Conservation (phyloP, 2,888 invertebrate species). For the Erannis defoliaria region DNA sequence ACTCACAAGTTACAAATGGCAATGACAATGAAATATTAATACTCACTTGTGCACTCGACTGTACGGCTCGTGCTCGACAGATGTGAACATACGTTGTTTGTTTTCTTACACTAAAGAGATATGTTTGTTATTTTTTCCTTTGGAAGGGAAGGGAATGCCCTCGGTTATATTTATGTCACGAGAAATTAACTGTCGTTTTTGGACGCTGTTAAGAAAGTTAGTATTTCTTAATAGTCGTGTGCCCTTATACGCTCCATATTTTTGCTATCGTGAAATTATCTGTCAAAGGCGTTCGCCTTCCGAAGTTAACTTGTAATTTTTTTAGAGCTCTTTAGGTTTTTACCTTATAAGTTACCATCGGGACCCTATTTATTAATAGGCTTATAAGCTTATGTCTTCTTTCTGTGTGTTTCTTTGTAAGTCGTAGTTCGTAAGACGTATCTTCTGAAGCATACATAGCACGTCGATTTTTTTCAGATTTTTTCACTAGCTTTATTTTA, state of each 20-base stretch:
- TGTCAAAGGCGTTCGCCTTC: not conserved
- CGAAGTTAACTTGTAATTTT: too few relatives aligned
- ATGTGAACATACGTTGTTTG: constrained; percentile 86
- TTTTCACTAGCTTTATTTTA: too few relatives aligned
- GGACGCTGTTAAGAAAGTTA: constrained; percentile 63
- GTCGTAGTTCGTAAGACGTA: too few relatives aligned
- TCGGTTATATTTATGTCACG: constrained; percentile 82
- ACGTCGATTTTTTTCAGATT: too few relatives aligned
- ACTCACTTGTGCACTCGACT: constrained; percentile 53
- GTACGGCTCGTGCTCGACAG: constrained; percentile 81
- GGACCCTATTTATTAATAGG: too few relatives aligned
- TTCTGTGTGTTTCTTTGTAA: too few relatives aligned
- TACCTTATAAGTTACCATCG: too few relatives aligned
- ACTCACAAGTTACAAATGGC: constrained; percentile 16
- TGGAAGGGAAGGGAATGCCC: constrained; percentile 56
- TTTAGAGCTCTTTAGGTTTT: too few relatives aligned
- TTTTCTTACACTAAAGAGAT: constrained; percentile 83
- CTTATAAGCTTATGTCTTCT: too few relatives aligned
- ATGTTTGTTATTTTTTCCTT: constrained; percentile 81
- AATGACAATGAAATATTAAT: constrained; percentile 35
- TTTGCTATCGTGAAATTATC: not conserved
- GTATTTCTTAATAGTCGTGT: constrained; percentile 70
- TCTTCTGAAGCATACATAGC: too few relatives aligned
- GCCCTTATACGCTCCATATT: not conserved
- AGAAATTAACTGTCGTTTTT: constrained; percentile 79